Base-by-base conservation (phyloP, 2,888 invertebrate species). In the Orchesellides sinensis region DNA sequence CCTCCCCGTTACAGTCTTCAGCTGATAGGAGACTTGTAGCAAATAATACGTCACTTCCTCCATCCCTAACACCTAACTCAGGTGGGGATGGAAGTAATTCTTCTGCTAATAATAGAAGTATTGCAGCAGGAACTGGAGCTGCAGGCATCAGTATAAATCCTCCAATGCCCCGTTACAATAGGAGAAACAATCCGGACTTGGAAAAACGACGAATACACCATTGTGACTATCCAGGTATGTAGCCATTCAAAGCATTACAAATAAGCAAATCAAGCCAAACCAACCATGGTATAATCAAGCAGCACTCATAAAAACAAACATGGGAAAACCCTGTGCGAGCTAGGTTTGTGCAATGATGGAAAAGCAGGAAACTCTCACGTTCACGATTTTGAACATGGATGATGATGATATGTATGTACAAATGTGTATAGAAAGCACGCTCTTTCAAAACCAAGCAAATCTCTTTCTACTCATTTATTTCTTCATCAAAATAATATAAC, bases 121-220 rank as follows among this genome's bases (percentile, higher is more conserved):
- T 65, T 66, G 40, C 73, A 14, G 27, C 27, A 47, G 59, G 49
- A 25, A 12, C 45, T 27, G 40, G 32, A 45, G 77, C 61, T 19
- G 47, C 88, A 86, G 45, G 87, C 83, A 52, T 88, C 80, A 68
- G 88, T 84, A 61, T 88, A 89, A 32, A 88, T 90, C 27, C 74
- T 65, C 69, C 83, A 25, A 63, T 81, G 80, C 85, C 92, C 86
- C 96, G 95, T 89, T 98, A 96, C 91, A 98, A 98, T 92, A 92
- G 98, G 87, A 93, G 98, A 90, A 98, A 98, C 91, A 98, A 98
- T 91, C 98, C 98, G 0, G 98, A 98, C 90, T 91, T 98, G 88
- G 98, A 98, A 91, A 98, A 98, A 91, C 92, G 98, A 88, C 92
- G 98, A 89, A 97, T 98, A 89, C 98, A 98, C 90, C 97, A 96